Conservation (phyloP, 2,888 invertebrate genomes). For the Nymphalis urticae region DNA sequence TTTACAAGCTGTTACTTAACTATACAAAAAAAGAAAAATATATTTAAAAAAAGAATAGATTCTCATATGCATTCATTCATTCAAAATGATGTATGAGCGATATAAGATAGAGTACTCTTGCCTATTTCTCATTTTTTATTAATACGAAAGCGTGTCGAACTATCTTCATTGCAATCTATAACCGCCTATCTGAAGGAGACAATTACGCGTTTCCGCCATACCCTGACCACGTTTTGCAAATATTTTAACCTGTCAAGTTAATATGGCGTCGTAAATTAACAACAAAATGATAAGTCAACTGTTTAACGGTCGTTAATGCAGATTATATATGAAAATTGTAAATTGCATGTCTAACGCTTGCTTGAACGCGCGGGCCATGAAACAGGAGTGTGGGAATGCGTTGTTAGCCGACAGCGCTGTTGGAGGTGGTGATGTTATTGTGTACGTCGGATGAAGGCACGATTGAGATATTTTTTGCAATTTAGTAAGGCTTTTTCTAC, state of each 20-base stretch:
- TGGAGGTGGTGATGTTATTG: no score
- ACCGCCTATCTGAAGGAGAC: constrained; percentile 20
- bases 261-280: constrained; percentile 49
- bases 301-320: constrained; percentile 57
- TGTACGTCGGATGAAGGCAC: no score
- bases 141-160: constrained; percentile 22
- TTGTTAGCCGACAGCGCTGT: neutral
- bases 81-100: neutral
- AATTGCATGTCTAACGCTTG: constrained; percentile 57
- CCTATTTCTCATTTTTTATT: neutral
- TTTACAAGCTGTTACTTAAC: no score
- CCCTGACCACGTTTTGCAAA: constrained; percentile 15
- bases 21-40: no score
- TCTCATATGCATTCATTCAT: neutral
- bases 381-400: constrained; percentile 29
- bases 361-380: constrained; percentile 45
- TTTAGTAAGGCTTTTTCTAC: no score
- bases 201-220: constrained; percentile 32
- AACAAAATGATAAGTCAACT: constrained; percentile 50
- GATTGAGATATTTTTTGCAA: no score
- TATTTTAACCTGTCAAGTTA: constrained; percentile 32
- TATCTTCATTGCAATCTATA: constrained; percentile 23
- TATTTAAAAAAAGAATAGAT: no score
- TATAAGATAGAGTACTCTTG: neutral
- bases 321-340: constrained; percentile 60